phyloP scores from a whole-genome alignment of 1,140 invertebrate genomes.

The Drosophila nigromelanica region DNA sequence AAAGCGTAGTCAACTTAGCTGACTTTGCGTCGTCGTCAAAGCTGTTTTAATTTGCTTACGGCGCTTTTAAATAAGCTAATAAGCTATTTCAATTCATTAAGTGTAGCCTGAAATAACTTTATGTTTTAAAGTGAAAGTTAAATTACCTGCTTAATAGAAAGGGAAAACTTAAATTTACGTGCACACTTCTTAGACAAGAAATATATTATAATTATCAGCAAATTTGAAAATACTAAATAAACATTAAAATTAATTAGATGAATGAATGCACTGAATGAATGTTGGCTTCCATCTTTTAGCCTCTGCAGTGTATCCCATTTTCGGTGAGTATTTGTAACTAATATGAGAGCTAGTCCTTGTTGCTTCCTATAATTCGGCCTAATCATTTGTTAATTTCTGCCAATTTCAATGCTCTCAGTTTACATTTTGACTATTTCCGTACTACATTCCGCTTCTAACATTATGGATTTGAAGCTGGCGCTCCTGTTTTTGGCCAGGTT shows the following conservation, averaged over 20 bases:
- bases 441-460: conserved; percentile 12
- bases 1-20: background rate
- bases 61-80: background rate
- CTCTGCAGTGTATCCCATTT: background rate
- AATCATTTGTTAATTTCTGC: conserved; percentile 9
- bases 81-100: background rate
- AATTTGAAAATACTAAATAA: background rate
- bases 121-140: background rate
- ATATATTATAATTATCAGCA: background rate
- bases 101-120: background rate
- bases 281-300: background rate
- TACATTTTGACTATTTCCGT: conserved; percentile 31
- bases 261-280: no score
- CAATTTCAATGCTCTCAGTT: conserved; percentile 5
- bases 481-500: conserved; percentile 13
- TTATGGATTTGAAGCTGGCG: background rate
- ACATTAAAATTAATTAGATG: background rate
- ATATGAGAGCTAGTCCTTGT: background rate
- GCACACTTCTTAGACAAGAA: no score
- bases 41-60: background rate
- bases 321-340: background rate
- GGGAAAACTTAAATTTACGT: no score
- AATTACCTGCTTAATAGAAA: no score
- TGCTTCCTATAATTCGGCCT: background rate
- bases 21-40: background rate